Percentiles rank a stretch among this genome's conserved stretches.
Conservation (phyloP, 2,888 invertebrate species). For the Drosophila subsilvestris region DNA sequence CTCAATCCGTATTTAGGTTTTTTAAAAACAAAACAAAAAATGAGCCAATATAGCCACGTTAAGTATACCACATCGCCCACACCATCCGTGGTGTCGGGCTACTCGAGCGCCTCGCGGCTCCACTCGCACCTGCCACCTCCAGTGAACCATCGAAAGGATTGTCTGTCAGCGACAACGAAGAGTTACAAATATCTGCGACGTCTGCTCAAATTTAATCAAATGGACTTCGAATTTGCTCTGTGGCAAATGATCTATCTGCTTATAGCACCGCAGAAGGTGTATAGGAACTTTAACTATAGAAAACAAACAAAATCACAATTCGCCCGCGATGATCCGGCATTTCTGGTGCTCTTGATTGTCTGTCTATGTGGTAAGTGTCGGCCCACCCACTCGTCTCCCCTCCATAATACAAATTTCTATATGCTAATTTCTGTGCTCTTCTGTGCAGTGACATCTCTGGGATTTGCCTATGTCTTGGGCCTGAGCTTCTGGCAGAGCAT, state of each 20-base stretch:
- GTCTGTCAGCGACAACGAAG: slow-evolving; percentile 94
- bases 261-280: slow-evolving; percentile 97
- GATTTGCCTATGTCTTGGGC: slow-evolving; percentile 91
- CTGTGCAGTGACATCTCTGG: slow-evolving; percentile 92
- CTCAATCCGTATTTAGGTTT: slow-evolving; percentile 28
- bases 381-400: background rate
- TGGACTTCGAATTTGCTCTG: slow-evolving; percentile 99
- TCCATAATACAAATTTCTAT: background rate
- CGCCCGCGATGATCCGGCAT: slow-evolving; percentile 99
- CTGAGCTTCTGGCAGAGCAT: slow-evolving; percentile 89
- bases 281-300: slow-evolving; percentile 98
- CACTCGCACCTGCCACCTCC: slow-evolving; percentile 89
- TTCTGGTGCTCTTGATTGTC: slow-evolving; percentile 94
- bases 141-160: slow-evolving; percentile 88
- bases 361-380: slow-evolving; percentile 90
- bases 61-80: slow-evolving; percentile 72
- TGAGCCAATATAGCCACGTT: slow-evolving; percentile 74
- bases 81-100: slow-evolving; percentile 78
- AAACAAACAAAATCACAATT: slow-evolving; percentile 99
- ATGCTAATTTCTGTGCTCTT: background rate
- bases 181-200: slow-evolving; percentile 93
- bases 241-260: slow-evolving; percentile 99
- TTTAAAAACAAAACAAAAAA: slow-evolving; percentile 44
- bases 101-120: slow-evolving; percentile 84
- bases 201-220: slow-evolving; percentile 95